phyloP scores from a whole-genome alignment of 2,888 invertebrate genomes.

The Pachliopta kotzebuea region DNA sequence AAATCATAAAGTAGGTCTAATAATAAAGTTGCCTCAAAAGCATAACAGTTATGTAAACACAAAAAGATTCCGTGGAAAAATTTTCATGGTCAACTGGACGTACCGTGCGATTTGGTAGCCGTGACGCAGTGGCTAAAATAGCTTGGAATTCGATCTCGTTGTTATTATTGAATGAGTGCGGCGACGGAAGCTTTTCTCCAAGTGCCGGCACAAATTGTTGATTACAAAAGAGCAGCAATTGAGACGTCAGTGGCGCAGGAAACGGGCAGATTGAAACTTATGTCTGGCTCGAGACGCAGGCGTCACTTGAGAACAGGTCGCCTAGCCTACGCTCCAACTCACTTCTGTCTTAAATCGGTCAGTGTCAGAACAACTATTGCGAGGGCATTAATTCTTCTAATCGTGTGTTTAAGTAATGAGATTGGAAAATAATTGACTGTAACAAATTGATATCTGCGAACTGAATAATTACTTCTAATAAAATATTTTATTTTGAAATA shows the following conservation, averaged over 20 bases:
- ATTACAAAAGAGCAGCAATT: conserved; percentile 79
- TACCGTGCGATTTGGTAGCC: conserved; percentile 42
- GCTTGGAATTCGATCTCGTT: conserved; percentile 65
- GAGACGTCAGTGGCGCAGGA: conserved; percentile 73
- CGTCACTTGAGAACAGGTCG: conserved; percentile 20
- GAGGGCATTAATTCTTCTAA: conserved; percentile 2
- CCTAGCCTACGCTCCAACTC: conserved; percentile 22
- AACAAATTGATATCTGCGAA: too few relatives aligned
- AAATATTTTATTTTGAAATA: too few relatives aligned
- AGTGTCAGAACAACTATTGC: conserved; percentile 23
- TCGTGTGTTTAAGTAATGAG: background rate
- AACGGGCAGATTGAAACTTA: conserved; percentile 72
- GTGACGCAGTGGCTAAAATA: conserved; percentile 61
- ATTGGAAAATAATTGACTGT: background rate
- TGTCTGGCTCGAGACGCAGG: conserved; percentile 47
- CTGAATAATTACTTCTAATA: too few relatives aligned
- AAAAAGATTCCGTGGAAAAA: conserved; percentile 12
- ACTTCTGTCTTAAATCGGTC: conserved; percentile 25
- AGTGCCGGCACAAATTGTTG: conserved; percentile 73
- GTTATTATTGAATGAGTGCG: conserved; percentile 67
- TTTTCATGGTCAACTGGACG: conserved; percentile 16
- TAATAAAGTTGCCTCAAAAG: background rate
- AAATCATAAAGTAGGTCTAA: background rate
- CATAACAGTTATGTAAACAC: conserved; percentile 1
- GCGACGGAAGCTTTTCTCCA: conserved; percentile 57